Evolutionary conservation across 2,888 invertebrate genomes (phyloP).

Genomic region (Sphaerophoria taeniata): DNA sequence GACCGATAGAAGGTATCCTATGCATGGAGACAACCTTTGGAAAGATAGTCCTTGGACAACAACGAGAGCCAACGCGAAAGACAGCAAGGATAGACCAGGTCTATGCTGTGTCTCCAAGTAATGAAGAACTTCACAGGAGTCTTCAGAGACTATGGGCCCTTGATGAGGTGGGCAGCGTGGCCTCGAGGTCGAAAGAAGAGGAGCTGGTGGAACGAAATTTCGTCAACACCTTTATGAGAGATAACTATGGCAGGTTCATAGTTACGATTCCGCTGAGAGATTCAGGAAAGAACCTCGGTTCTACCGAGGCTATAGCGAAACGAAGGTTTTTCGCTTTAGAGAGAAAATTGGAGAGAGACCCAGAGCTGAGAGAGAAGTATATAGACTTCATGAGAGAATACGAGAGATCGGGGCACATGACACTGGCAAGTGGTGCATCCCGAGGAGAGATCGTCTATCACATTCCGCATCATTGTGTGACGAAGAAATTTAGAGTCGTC

Average conservation of each 20-base stretch:
- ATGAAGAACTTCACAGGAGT: neutral
- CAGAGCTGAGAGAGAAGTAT: slow-evolving; percentile 14
- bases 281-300: neutral
- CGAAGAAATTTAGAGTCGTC: too few relatives aligned
- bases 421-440: too few relatives aligned
- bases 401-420: too few relatives aligned
- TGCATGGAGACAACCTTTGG: neutral
- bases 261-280: too few relatives aligned
- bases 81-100: neutral
- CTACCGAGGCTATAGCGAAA: neutral
- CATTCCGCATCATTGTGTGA: too few relatives aligned
- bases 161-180: neutral
- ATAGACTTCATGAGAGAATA: neutral
- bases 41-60: neutral
- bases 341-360: slow-evolving; percentile 10
- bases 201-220: neutral
- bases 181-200: neutral
- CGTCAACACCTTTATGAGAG: too few relatives aligned
- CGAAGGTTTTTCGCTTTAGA: slow-evolving; percentile 10
- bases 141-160: neutral
- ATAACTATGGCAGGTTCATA: too few relatives aligned
- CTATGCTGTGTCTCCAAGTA: neutral
- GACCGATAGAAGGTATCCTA: neutral
- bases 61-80: neutral
- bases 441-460: too few relatives aligned